Conservation (phyloP, 2,888 invertebrate species). For the Keiferia lycopersicella region DNA sequence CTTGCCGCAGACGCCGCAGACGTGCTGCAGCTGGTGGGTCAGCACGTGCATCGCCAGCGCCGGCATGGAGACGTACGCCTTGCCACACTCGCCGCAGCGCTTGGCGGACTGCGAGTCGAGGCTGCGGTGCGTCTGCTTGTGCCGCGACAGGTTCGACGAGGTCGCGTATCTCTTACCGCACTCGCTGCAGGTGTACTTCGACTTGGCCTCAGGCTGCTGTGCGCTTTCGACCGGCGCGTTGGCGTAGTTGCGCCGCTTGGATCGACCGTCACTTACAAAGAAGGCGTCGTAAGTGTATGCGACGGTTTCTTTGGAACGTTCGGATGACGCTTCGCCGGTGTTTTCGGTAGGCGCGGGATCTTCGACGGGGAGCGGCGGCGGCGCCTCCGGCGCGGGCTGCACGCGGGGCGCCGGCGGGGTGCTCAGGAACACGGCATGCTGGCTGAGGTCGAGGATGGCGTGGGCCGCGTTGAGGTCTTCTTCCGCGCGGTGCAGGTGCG, state of each 20-base stretch:
- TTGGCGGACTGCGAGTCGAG: conserved; percentile 96
- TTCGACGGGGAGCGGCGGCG: conserved; percentile 37
- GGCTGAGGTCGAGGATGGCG: conserved; percentile 93
- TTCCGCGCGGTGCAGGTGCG: conserved; percentile 83
- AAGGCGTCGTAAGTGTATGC: conserved; percentile 96
- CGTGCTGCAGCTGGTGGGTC: conserved; percentile 94
- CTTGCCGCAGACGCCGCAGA: conserved; percentile 96
- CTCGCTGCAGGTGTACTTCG: conserved; percentile 83
- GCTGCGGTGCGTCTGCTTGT: conserved; percentile 95
- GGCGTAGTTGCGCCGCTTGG: conserved; percentile 85
- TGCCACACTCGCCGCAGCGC: conserved; percentile 95
- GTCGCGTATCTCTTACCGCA: conserved; percentile 96
- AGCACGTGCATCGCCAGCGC: conserved; percentile 98
- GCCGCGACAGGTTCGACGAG: conserved; percentile 92
- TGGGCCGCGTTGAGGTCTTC: conserved; percentile 94
- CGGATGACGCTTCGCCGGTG: conserved; percentile 35
- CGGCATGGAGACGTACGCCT: conserved; percentile 98
- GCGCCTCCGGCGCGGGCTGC: conserved; percentile 46
- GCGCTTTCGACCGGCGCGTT: conserved; percentile 63
- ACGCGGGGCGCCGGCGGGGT: conserved; percentile 64
- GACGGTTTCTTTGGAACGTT: conserved; percentile 84
- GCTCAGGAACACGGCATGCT: conserved; percentile 88
- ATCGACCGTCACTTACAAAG: conserved; percentile 93
- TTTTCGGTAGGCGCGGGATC: conserved; percentile 34
- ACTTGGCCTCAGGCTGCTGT: conserved; percentile 67